These are phyloP conservation scores for Nipponia nippon DNA, from an alignment of 2,113 vertebrate genomes.

Conservation along the genomic window DNA sequence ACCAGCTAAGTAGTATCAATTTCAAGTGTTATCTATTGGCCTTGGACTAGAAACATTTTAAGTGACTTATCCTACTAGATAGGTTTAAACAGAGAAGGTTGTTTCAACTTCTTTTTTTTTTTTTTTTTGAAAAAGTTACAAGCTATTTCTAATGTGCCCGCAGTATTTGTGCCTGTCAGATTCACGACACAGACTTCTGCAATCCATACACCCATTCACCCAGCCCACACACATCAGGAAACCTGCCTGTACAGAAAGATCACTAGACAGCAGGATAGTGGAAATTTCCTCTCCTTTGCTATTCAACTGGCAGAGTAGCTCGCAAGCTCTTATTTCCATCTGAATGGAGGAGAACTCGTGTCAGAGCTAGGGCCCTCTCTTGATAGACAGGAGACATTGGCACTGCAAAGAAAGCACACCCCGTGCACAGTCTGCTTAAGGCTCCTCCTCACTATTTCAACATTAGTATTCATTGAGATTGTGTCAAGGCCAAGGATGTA, in stretches of 20 bases:
- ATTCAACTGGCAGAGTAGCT: slow-evolving; percentile 36
- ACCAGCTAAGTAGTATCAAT: background rate
- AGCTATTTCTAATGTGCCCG: background rate
- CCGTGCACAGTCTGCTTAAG: background rate
- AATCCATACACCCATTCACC: background rate
- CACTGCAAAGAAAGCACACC: slow-evolving; percentile 5
- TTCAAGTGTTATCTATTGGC: background rate
- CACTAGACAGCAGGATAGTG: slow-evolving; percentile 64
- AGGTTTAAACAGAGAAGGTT: background rate
- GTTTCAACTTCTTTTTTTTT: background rate
- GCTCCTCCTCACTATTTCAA: slow-evolving; percentile 22
- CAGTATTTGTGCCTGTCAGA: background rate
- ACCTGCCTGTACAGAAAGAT: slow-evolving; percentile 47
- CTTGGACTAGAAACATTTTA: background rate
- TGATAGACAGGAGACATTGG: background rate
- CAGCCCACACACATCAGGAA: slow-evolving; percentile 34
- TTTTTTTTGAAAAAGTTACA: background rate
- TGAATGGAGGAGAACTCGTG: slow-evolving; percentile 60
- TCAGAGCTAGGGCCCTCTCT: slow-evolving; percentile 43
- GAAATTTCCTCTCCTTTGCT: slow-evolving; percentile 78
- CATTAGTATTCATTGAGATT: slow-evolving; percentile 5
- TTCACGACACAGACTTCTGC: background rate
- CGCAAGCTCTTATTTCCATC: slow-evolving; percentile 69
- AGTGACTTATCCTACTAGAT: background rate
- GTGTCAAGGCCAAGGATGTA: slow-evolving; percentile 47